phyloP scores from a whole-genome alignment of 2,113 vertebrate genomes.

The Tetraodon nigroviridis region DNA sequence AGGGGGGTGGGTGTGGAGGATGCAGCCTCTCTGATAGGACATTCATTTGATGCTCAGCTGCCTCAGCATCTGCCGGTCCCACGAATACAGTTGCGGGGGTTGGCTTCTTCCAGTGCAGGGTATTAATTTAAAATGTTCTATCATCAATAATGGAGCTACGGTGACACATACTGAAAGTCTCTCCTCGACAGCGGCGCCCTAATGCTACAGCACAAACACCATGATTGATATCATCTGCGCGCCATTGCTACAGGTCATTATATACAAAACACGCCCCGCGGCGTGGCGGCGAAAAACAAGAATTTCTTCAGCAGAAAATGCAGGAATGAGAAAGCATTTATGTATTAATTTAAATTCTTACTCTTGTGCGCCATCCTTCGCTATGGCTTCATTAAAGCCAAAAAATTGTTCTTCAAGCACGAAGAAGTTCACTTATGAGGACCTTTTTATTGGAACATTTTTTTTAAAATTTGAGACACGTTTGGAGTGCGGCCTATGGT shows the following conservation, averaged over 20 bases:
- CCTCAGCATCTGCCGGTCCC: slow-evolving; percentile 43
- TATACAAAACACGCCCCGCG: slow-evolving; percentile 30
- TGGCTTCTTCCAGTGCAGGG: slow-evolving; percentile 45
- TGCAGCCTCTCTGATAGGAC: slow-evolving; percentile 24
- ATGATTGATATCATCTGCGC: slow-evolving; percentile 62
- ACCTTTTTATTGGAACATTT: neutral
- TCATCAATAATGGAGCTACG: slow-evolving; percentile 63
- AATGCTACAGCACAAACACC: slow-evolving; percentile 46
- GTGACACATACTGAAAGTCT: slow-evolving; percentile 51
- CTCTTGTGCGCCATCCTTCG: too few relatives aligned
- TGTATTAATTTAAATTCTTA: too few relatives aligned
- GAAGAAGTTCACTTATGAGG: too few relatives aligned
- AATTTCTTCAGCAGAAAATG: neutral
- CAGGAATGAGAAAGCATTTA: neutral
- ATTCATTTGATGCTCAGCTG: slow-evolving; percentile 41
- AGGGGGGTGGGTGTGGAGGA: slow-evolving; percentile 12
- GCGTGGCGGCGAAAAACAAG: slow-evolving; percentile 29
- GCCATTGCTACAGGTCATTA: slow-evolving; percentile 56
- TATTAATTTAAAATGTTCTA: slow-evolving; percentile 62
- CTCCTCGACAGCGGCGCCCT: slow-evolving; percentile 50
- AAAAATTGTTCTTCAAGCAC: neutral
- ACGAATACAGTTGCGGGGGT: slow-evolving; percentile 32
- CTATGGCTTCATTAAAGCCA: neutral
- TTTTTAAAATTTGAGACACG: too few relatives aligned
- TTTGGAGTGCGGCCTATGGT: too few relatives aligned